Base-by-base conservation (phyloP, 1,140 invertebrate genomes). In the Telenomus remus region DNA sequence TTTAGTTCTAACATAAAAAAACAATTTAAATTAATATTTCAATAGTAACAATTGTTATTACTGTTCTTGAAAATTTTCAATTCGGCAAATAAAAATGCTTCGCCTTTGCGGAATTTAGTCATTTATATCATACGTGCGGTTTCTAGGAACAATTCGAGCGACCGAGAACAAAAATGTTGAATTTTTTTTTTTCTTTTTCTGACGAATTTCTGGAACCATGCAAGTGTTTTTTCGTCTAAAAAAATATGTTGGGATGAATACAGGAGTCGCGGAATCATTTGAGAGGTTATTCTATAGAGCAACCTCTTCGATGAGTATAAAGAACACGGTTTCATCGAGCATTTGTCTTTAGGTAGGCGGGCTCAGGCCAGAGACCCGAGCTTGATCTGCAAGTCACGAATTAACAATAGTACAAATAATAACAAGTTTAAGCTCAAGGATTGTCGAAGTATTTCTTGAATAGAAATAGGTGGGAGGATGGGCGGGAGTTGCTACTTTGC, bases 391-490 rank as follows among this genome's bases (percentile, higher is more conserved):
- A 87, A 87, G 86, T 87, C 86, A 87, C 84, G 85, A 87, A 82
- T 82, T 81, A 86, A 87, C 86, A 87, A 87, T 87, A 86, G 84
- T 86, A 87, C 85, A 87, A 87, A 87, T 87, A 87, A 87, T 86
- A 87, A 87, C 84, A 87, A 86, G 82, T 78, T 78, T 51, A 63
- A 56, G 65, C 78, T 71, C 76, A 76, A 79, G 74, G 77, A 72
- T 81, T 27, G 1, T 80, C 72, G 68, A 77, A 78, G 79, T 75
- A 82, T 82, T 73, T 80, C 81, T 75, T 85, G 51, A 80, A 69
- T 68, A 44, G 66, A 74, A 39, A 9, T n/a, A n/a, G n/a, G n/a
- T n/a, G 37, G 3, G 9, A 11, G 8, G 9, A 39, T 4, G 9
- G 37, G 37, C 9, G 79, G 19, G 19, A 80, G 69, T 70, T 64